Base-by-base conservation (phyloP, 1,140 invertebrate species). In the Philopotamus ludificatus region DNA sequence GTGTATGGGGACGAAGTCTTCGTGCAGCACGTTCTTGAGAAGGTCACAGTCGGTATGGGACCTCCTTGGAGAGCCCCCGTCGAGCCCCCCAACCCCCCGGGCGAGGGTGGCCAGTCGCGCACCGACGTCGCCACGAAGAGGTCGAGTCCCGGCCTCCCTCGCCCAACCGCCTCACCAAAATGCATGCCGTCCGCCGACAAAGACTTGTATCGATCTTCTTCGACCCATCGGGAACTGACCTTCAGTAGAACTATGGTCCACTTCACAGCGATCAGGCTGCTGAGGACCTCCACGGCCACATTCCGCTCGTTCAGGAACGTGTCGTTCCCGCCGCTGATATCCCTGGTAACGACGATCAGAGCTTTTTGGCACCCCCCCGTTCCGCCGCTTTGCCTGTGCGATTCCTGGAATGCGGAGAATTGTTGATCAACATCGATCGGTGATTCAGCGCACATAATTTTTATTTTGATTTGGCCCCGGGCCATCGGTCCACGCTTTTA, bases 301-400 rank as follows among this genome's bases (percentile, higher is more conserved):
- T 67, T 58, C 54, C 49, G 66, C 22, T 58, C 28, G 42, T 28
- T 62, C 51, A 57, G 60, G 34, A 63, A 67, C 22, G 54, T 53
- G 8, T 67, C 66, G 18, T 51, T 63, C 44, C 66, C 65, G 20
- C 58, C 66, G 41, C 54, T 45, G 44, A 60, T 50, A 9, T 1
- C 45, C 4, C 25, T 18, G 47, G 47, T 63, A 51, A 63, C 42
- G n/a, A 25, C 10, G 47, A 50, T 45, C 21, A 42, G 9, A 22
- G 22, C 4, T 50, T 62, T 62, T 50, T 62, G 21, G 54, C 34
- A 9, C 8, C 21, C 20, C 41, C 9, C n/a, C 16, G 28, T 20
- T 8, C 22, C 55, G 39, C 2, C 15, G 9, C 22, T 42, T 4
- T 8, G 7, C 15, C 15, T 28, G 25, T 8, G 21, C 53, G 16